Percentiles rank a stretch among this genome's conserved stretches.
These are phyloP conservation scores for Neoniphon sammara DNA, from an alignment of 2,797 vertebrate species.

Conservation along the genomic window DNA sequence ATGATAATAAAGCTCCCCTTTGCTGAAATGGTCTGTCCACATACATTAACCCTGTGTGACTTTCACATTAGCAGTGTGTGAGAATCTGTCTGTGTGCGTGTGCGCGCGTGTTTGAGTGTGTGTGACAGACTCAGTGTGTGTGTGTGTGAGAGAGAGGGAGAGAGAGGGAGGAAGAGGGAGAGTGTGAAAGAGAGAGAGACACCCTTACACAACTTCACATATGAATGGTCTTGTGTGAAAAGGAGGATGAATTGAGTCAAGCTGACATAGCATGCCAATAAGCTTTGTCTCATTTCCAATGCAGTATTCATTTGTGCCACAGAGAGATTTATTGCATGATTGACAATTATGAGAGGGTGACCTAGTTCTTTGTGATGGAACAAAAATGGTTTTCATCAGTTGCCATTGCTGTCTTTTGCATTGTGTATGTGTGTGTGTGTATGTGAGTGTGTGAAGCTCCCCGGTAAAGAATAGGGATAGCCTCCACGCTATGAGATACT, in stretches of 20 bases:
- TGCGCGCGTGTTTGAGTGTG: slow-evolving; percentile 35
- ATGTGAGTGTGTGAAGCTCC: slow-evolving; percentile 52
- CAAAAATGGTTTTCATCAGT: slow-evolving; percentile 89
- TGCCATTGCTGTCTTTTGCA: slow-evolving; percentile 81
- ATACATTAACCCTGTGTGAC: slow-evolving; percentile 72
- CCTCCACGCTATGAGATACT: slow-evolving; percentile 70
- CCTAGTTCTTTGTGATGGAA: slow-evolving; percentile 89
- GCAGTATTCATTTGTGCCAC: slow-evolving; percentile 89
- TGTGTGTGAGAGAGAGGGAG: slow-evolving; percentile 14
- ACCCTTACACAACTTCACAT: slow-evolving; percentile 84
- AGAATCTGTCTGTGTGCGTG: slow-evolving; percentile 27
- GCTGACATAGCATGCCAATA: slow-evolving; percentile 91
- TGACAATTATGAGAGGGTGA: slow-evolving; percentile 93
- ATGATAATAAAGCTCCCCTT: slow-evolving; percentile 69
- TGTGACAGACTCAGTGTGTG: not conserved
- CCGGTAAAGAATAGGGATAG: slow-evolving; percentile 75
- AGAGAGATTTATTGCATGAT: slow-evolving; percentile 93
- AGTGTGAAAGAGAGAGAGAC: slow-evolving; percentile 69
- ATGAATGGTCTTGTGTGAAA: slow-evolving; percentile 88
- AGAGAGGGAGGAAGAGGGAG: slow-evolving; percentile 21
- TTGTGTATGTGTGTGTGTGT: slow-evolving; percentile 70
- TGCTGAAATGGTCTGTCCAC: slow-evolving; percentile 76
- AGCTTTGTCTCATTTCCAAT: slow-evolving; percentile 91
- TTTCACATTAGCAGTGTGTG: slow-evolving; percentile 60
- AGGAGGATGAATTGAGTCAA: slow-evolving; percentile 89